Base-by-base conservation (phyloP, 2,113 vertebrate species). In the Buteo buteo region DNA sequence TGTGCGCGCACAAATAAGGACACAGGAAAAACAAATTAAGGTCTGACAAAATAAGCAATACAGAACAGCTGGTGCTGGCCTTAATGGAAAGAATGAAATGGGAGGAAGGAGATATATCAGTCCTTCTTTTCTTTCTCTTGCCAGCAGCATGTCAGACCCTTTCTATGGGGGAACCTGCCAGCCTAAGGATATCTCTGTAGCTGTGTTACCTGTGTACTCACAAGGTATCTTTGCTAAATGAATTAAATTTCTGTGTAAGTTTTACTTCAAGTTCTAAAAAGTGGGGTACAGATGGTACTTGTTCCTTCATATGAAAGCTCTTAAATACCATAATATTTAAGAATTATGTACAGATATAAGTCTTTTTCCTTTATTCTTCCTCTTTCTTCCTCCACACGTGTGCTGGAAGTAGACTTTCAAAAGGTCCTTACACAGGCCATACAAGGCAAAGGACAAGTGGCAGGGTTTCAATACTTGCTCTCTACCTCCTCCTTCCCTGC, bases 361-460 rank as follows among this genome's bases (percentile, higher is more conserved):
- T 42, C 7, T 71, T 66, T 73, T 71, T 80, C 13, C 6, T 65
- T 93, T 81, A 20, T 87, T 62, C 13, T 70, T 72, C 5, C 13
- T 64, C 25, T 83, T 82, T 50, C 28, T 69, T 81, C 21, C 7
- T 59, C 22, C 32, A 26, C 4, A 14, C 0, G 0, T 15, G 16
- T 58, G 14, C n/a, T 82, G 14, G 22, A 91, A 71, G 28, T 19
- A 38, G 26, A 52, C 44, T 67, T 81, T 76, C 20, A 11, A 54
- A 73, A 81, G 67, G 29, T n/a, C 26, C 22, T 88, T 73, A 32
- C 0, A 2, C 28, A 70, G 44, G 15, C 67, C 10, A 1, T 32
- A 13, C 12, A 71, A 84, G 50, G 31, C 4, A 47, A 78, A 89
- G 77, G 69, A 78, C 32, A 49, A 87, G 47, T 58, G 57, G 17